A percentile compares a stretch with the other conserved stretches of the same genome.
Conservation (phyloP, 2,113 vertebrate genomes). For the Nerophis lumbriciformis region DNA sequence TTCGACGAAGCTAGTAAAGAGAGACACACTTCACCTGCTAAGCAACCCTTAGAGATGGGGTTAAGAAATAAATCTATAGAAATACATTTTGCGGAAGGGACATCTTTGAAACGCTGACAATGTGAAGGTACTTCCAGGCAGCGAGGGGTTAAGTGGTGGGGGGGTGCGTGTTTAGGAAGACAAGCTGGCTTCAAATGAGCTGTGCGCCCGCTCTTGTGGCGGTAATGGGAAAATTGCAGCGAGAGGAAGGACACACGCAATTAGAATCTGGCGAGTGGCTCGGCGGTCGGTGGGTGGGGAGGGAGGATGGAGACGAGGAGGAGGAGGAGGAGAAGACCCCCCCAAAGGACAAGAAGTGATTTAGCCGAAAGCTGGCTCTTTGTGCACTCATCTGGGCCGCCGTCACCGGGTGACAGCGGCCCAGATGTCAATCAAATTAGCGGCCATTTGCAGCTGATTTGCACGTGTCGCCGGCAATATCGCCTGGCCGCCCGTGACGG, state of each 20-base stretch:
- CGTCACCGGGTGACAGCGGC: conserved; percentile 87
- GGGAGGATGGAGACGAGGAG: conserved; percentile 24
- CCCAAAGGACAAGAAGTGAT: conserved; percentile 89
- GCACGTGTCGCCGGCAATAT: conserved; percentile 99
- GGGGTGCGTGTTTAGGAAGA: conserved; percentile 87
- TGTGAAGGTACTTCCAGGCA: conserved; percentile 26
- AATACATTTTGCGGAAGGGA: no score
- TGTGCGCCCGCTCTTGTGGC: conserved; percentile 82
- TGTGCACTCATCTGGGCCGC: conserved; percentile 71
- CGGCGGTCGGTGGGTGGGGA: conserved; percentile 47
- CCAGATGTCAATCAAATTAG: conserved; percentile 99
- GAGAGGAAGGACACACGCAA: conserved; percentile 99
- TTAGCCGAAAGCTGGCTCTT: conserved; percentile 94
- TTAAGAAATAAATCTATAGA: no score
- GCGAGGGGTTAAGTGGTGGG: conserved; percentile 84
- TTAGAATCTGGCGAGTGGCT: conserved; percentile 89
- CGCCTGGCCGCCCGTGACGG: conserved; percentile 89
- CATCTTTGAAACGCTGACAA: neutral
- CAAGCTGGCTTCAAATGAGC: conserved; percentile 92
- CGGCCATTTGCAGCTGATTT: conserved; percentile 99
- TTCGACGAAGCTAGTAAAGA: no score
- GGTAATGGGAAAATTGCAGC: conserved; percentile 98
- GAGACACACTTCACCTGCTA: no score
- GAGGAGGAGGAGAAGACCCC: conserved; percentile 71
- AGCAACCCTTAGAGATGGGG: no score